These are phyloP conservation scores for Microctonus aethiopoides DNA, from an alignment of 2,888 invertebrate species.

Conservation along the genomic window DNA sequence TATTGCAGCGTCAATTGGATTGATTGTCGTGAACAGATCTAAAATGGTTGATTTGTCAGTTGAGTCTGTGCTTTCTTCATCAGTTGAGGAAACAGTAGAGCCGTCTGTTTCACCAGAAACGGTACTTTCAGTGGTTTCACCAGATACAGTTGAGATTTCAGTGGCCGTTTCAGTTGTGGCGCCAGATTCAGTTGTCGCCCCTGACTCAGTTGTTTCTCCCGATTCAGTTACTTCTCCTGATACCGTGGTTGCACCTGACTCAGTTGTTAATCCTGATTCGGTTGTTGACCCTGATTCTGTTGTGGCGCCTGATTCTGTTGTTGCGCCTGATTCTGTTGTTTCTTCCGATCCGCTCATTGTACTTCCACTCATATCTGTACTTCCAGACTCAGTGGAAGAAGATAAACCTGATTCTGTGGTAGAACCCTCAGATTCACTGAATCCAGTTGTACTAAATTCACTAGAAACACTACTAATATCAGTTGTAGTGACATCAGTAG, in stretches of 20 bases:
- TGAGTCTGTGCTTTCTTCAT: slow-evolving; percentile 47
- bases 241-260: slow-evolving; percentile 36
- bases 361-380: slow-evolving; percentile 45
- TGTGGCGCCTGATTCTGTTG: slow-evolving; percentile 44
- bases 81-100: slow-evolving; percentile 41
- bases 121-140: slow-evolving; percentile 52
- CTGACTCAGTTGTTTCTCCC: slow-evolving; percentile 38
- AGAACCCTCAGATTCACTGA: slow-evolving; percentile 28
- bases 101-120: slow-evolving; percentile 41
- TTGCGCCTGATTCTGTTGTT: slow-evolving; percentile 40
- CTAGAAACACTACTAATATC: neutral
- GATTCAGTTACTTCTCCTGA: slow-evolving; percentile 40
- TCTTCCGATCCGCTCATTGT: slow-evolving; percentile 47
- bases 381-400: slow-evolving; percentile 36
- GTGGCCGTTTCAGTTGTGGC: slow-evolving; percentile 52
- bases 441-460: slow-evolving; percentile 13
- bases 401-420: slow-evolving; percentile 34
- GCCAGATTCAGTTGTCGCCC: slow-evolving; percentile 47
- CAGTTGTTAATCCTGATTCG: slow-evolving; percentile 37
- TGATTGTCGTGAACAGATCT: slow-evolving; percentile 70
- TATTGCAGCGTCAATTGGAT: slow-evolving; percentile 69
- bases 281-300: slow-evolving; percentile 44
- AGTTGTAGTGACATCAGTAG: neutral
- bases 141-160: slow-evolving; percentile 39
- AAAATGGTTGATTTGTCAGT: slow-evolving; percentile 54